phyloP scores from a whole-genome alignment of 2,797 vertebrate species.

The Manis pentadactyla region DNA sequence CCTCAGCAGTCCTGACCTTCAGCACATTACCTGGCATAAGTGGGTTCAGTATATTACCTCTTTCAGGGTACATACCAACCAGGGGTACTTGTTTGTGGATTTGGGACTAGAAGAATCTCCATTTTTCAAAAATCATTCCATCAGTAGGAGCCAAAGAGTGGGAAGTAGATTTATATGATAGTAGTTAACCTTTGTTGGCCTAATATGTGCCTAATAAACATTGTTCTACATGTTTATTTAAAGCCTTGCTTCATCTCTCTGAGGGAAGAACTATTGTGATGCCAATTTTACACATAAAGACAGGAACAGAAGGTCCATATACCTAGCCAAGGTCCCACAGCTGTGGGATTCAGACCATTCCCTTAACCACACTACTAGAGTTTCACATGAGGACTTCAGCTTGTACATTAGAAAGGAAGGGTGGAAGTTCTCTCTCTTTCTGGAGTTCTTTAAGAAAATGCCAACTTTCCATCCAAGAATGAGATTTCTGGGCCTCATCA shows the following conservation, averaged over 20 bases:
- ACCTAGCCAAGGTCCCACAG: neutral
- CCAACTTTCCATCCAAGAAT: neutral
- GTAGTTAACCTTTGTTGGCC: neutral
- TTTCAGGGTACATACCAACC: neutral
- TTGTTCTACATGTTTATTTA: neutral
- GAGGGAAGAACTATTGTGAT: neutral
- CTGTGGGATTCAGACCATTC: neutral
- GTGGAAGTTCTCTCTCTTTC: neutral
- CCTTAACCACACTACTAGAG: neutral
- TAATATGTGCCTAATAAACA: neutral
- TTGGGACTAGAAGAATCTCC: neutral
- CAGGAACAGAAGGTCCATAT: neutral
- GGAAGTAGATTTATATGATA: neutral
- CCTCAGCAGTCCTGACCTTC: neutral
- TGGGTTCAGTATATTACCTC: neutral
- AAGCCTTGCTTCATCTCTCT: neutral
- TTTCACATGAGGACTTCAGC: neutral
- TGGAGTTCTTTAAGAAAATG: neutral
- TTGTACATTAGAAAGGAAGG: neutral
- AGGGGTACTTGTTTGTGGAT: neutral
- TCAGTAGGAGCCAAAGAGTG: neutral
- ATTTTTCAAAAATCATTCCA: neutral
- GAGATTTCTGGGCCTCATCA: neutral
- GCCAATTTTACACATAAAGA: neutral
- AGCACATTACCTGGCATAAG: neutral